Conservation (phyloP, 2,113 vertebrate species). For the Triplophysa siluroides region DNA sequence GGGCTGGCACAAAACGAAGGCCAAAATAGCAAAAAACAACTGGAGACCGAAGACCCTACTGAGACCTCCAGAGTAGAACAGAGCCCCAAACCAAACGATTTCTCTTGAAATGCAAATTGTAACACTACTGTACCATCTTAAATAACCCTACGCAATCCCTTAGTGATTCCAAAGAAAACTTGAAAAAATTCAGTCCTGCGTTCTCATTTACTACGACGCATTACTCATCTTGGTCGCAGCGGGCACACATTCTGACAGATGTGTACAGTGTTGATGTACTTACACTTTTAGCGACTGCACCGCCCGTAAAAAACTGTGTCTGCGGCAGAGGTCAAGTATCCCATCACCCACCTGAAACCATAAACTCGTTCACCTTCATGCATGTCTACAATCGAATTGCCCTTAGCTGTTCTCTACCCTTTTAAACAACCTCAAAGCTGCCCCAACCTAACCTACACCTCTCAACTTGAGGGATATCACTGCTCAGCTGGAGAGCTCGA, state of each 20-base stretch:
- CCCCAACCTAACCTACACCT: neutral
- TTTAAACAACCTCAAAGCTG: neutral
- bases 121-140: conserved; percentile 20
- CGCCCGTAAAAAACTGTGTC: conserved; percentile 12
- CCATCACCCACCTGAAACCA: neutral
- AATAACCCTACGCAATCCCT: conserved; percentile 26
- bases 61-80: conserved; percentile 41
- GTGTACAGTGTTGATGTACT: conserved; percentile 61
- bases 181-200: neutral
- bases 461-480: neutral
- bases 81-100: conserved; percentile 29
- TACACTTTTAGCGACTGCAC: conserved; percentile 53
- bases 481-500: neutral
- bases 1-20: conserved; percentile 40
- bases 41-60: conserved; percentile 20
- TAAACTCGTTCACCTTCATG: neutral
- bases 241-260: conserved; percentile 58
- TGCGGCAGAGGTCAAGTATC: conserved; percentile 17
- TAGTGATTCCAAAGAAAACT: conserved; percentile 21
- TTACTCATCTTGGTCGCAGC: conserved; percentile 38
- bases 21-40: conserved; percentile 33
- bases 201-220: neutral
- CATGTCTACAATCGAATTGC: conserved; percentile 8
- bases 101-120: conserved; percentile 46
- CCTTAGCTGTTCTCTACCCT: neutral